Percentiles rank a stretch among this genome's conserved stretches.
Evolutionary conservation across 2,113 vertebrate species (phyloP).

Genomic region (Thermophis baileyi): DNA sequence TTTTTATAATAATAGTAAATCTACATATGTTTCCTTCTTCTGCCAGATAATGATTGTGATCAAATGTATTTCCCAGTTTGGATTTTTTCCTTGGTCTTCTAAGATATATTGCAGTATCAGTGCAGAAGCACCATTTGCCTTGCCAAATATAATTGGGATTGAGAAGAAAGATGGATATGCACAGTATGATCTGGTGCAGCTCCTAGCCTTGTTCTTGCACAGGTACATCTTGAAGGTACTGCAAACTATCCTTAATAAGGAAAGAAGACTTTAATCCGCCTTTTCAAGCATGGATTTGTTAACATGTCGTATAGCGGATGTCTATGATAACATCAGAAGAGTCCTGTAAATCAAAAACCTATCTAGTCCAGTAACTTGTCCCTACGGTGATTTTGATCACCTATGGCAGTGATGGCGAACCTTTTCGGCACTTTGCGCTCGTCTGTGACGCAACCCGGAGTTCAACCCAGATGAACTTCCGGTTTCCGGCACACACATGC

Average conservation of each 20-base stretch:
- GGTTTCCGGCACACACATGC: too few relatives aligned
- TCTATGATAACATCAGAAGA: background rate
- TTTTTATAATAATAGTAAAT: conserved; percentile 27
- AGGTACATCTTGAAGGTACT: conserved; percentile 69
- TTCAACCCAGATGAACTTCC: too few relatives aligned
- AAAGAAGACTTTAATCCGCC: background rate
- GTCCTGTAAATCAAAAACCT: background rate
- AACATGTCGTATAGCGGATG: background rate
- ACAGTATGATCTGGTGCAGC: conserved; percentile 70
- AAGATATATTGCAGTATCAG: conserved; percentile 67
- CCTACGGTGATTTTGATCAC: background rate
- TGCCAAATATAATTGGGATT: conserved; percentile 70
- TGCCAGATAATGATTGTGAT: conserved; percentile 73
- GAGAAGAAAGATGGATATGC: conserved; percentile 71
- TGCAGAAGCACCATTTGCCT: conserved; percentile 71
- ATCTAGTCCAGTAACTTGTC: background rate
- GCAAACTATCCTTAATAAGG: fast-evolving
- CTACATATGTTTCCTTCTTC: conserved; percentile 4
- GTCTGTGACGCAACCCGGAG: too few relatives aligned
- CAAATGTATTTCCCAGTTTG: conserved; percentile 80
- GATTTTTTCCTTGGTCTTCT: conserved; percentile 79
- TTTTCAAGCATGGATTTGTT: background rate
- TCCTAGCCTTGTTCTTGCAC: conserved; percentile 72
- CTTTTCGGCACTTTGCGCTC: too few relatives aligned
- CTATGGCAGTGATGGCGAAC: background rate